A percentile compares a stretch with the other conserved stretches of the same genome.
Evolutionary conservation across 2,888 invertebrate genomes (phyloP).

Genomic region (Apamea sordens): DNA sequence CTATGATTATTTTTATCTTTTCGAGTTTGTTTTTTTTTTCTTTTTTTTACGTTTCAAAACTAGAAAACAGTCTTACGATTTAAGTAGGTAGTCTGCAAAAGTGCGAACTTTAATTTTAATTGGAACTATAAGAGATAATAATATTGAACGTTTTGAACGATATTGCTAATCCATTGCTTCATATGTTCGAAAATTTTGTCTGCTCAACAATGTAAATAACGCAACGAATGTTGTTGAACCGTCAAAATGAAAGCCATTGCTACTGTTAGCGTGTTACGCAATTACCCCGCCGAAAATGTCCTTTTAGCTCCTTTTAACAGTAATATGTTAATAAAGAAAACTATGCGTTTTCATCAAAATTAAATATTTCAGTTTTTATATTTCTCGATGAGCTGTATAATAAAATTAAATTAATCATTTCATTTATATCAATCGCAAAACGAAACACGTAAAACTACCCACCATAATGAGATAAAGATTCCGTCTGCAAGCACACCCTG

Average conservation of each 20-base stretch:
- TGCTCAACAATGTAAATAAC: neutral
- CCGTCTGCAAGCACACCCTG: conserved; percentile 23
- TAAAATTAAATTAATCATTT: neutral
- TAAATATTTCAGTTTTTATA: too few relatives aligned
- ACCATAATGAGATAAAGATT: conserved; percentile 44
- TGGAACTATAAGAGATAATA: neutral
- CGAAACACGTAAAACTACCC: conserved; percentile 24
- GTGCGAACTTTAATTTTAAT: neutral
- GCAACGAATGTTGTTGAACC: neutral
- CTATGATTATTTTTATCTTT: conserved; percentile 80
- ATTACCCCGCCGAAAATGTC: too few relatives aligned
- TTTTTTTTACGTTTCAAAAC: conserved; percentile 30
- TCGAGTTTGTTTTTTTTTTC: conserved; percentile 59
- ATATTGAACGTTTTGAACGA: too few relatives aligned
- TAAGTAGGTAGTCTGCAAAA: neutral
- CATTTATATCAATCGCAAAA: conserved; percentile 20
- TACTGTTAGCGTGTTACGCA: too few relatives aligned
- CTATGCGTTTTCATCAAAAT: neutral
- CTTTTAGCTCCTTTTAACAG: too few relatives aligned
- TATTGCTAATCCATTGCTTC: too few relatives aligned
- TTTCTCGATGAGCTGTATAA: neutral
- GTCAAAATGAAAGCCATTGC: neutral
- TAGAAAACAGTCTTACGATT: neutral
- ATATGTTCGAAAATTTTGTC: too few relatives aligned
- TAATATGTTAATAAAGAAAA: too few relatives aligned